Base-by-base conservation (phyloP, 2,797 vertebrate species). In the Eulemur coronatus region DNA sequence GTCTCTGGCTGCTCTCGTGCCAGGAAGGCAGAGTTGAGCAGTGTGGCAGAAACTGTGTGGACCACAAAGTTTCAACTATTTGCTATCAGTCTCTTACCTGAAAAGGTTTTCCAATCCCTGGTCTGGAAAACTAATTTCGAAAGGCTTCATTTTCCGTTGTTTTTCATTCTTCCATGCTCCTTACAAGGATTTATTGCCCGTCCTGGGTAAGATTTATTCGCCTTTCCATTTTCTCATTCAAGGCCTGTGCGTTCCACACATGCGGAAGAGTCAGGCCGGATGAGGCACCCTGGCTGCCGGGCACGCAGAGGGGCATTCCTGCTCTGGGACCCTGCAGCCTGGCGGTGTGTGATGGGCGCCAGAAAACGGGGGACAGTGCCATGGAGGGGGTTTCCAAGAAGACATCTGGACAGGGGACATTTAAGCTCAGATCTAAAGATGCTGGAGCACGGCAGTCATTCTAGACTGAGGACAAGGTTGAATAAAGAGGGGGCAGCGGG, bases 51-150 rank as follows among this genome's bases (percentile, higher is more conserved):
- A 33, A 41, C 26, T 30, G 10, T 5, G 18, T 18, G 70, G 59
- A 43, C 24, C 18, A 0, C 15, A 72, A 35, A 38, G 4, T 33
- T 59, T 81, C 50, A 89, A 80, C 82, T 61, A 90, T n/a, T 81
- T 78, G 69, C 72, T 70, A 0, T 65, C 57, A 78, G 75, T 2
- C 2, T 17, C 6, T 50, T 59, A 35, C 41, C 33, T 72, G 22
- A 46, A 75, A 81, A 95, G 9, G 5, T 69, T 65, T 67, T 73
- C 65, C 13, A 33, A 41, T 6, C 13, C 38, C 22, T 63, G 11
- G 17, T 89, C 46, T 89, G 72, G 13, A 72, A 82, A 84, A 70
- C 73, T 78, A 13, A 72, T 78, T 89, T 94, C 35, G 24, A 81
- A 94, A 95, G 76, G 0, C 22, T 67, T 95, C 3, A 13, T 87